phyloP scores from a whole-genome alignment of 30 jellyfish, hydroid and myxozoan genomes.

The Cassiopea andromeda region DNA sequence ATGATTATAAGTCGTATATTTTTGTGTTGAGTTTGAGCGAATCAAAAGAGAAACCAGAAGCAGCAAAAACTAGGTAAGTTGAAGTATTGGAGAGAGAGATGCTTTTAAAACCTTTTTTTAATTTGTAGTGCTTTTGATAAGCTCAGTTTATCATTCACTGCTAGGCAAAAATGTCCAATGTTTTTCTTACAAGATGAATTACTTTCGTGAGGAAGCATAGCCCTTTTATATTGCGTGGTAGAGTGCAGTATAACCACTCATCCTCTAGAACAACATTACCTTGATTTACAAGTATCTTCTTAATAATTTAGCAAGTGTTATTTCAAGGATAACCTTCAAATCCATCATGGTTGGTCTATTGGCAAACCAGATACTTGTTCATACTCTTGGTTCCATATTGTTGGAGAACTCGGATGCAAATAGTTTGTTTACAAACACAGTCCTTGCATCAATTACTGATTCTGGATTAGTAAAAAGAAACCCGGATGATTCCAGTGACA shows the following conservation, averaged over 20 bases:
- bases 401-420: slow-evolving; percentile 94
- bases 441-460: slow-evolving; percentile 86
- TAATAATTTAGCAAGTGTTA: not conserved
- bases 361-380: slow-evolving; percentile 92
- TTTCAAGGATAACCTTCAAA: slow-evolving; percentile 86
- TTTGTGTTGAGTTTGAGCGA: slow-evolving; percentile 82
- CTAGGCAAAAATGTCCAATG: too few species aligned
- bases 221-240: not conserved
- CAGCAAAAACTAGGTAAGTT: slow-evolving; percentile 81
- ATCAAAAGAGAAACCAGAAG: slow-evolving; percentile 74
- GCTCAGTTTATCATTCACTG: too few species aligned
- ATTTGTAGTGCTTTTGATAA: not conserved
- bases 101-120: too few species aligned
- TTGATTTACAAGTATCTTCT: not conserved
- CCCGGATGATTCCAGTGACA: slow-evolving; percentile 86
- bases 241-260: not conserved
- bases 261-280: not conserved
- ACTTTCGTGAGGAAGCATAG: too few species aligned
- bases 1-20: slow-evolving; percentile 83
- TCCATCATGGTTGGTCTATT: slow-evolving; percentile 90
- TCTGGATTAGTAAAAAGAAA: slow-evolving; percentile 90
- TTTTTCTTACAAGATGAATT: too few species aligned
- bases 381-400: slow-evolving; percentile 92
- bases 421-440: slow-evolving; percentile 70
- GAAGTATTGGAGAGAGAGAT: not conserved